Evolutionary conservation across 2,113 vertebrate genomes (phyloP), one percentile per base, ranked within the genome.

Genomic region (Carlito syrichta): DNA sequence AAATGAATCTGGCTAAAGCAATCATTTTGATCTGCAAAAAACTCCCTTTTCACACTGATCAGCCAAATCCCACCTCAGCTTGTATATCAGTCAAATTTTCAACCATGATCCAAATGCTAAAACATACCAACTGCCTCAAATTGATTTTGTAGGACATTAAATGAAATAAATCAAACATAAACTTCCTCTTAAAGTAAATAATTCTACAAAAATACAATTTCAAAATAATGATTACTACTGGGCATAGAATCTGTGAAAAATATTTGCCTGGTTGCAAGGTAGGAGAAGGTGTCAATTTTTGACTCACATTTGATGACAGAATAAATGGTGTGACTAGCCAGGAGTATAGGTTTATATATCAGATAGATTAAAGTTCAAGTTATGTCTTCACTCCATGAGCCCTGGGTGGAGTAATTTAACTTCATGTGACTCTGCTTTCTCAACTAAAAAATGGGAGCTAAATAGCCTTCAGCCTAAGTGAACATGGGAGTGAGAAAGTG

Each of bases 21-120:
- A 89, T 97, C 35, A 95, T 94, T 97, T 93, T 93, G 50, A 93
- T 89, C 86, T 89, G 40, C 25, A 89, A 93, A 96, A 96, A 93
- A 87, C 54, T 58, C 19, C 22, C 68, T 68, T 93, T 93, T 74
- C 60, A 63, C 12, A 88, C 73, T 89, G 93, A 94, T 88, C 91
- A 95, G 74, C 93, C 89, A 97, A 96, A 95, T 93, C 52, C 86
- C 94, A 35, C 83, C 94, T 95, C 79, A 95, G 48, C 45, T 82
- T 54, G n/a, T 79, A 20, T 60, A 32, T 81, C 74, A 95, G 38
- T 94, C 68, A 95, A 86, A 85, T 91, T 97, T 87, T 89, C 89
- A 89, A 76, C 74, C 63, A 68, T 27, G 35, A 68, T 94, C 45
- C 58, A 97, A 89, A 92, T 79, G 68, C 94, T 92, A 86, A 95